Evolutionary conservation across 2,113 vertebrate species (phyloP).

Genomic region (Archilochus colubris): DNA sequence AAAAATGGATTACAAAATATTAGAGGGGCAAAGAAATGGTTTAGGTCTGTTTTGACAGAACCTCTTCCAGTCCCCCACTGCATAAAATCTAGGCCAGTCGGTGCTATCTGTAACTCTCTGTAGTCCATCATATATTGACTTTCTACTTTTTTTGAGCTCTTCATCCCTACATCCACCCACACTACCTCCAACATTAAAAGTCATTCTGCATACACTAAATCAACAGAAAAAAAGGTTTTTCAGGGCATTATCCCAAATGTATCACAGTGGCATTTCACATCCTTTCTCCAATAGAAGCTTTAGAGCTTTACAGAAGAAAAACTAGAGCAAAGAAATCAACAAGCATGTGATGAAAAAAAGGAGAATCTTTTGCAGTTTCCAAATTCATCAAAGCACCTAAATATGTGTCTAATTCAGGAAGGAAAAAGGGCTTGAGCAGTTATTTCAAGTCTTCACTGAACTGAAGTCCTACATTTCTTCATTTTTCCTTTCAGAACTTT

Average conservation of each 20-base stretch:
- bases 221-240: neutral
- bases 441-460: neutral
- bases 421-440: neutral
- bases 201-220: neutral
- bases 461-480: neutral
- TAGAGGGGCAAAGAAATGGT: neutral
- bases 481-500: neutral
- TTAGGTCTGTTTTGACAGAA: neutral
- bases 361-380: neutral
- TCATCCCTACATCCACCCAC: neutral
- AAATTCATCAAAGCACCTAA: neutral
- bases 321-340: neutral
- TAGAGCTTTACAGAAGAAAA: neutral
- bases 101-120: neutral
- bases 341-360: neutral
- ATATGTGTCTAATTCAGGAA: neutral
- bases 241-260: neutral
- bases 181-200: neutral
- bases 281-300: neutral
- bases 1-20: neutral
- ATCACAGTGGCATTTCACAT: neutral
- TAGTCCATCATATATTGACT: neutral
- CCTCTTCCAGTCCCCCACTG: neutral
- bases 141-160: neutral
- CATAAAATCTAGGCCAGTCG: neutral